Conservation (phyloP, 2,113 vertebrate genomes). For the Mungos mungo region DNA sequence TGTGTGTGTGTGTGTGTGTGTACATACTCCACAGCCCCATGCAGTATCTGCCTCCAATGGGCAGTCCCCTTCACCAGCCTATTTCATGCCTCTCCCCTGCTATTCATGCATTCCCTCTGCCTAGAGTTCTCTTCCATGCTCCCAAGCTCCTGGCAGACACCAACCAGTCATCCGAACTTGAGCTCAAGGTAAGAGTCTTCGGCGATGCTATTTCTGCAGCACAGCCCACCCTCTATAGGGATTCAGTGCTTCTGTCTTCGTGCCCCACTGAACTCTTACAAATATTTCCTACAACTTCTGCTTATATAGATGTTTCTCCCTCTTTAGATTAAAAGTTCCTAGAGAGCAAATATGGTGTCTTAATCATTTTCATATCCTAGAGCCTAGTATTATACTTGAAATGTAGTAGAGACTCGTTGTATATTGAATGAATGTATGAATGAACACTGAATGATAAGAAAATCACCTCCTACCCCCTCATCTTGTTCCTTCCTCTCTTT, state of each 20-base stretch:
- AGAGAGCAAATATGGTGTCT: background rate
- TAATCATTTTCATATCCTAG: background rate
- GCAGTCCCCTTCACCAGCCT: rapidly evolving
- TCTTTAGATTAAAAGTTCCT: background rate
- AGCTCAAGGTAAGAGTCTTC: background rate
- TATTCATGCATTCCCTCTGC: background rate
- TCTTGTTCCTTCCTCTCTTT: background rate
- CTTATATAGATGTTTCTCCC: background rate
- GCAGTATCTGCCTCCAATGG: rapidly evolving
- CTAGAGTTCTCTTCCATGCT: background rate
- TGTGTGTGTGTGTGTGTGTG: background rate
- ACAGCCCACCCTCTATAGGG: rapidly evolving
- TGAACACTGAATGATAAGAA: background rate
- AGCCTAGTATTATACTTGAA: background rate
- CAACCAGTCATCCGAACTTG: background rate
- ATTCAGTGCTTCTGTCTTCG: background rate
- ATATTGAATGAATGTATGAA: background rate
- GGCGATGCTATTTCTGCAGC: rapidly evolving
- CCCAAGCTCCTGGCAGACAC: background rate
- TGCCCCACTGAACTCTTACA: background rate
- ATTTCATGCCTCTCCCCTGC: background rate
- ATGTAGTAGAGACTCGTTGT: background rate
- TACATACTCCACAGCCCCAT: rapidly evolving
- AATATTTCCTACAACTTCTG: background rate
- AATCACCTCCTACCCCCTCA: background rate